phyloP scores from a whole-genome alignment of 2,113 vertebrate genomes.

The Nerophis lumbriciformis region DNA sequence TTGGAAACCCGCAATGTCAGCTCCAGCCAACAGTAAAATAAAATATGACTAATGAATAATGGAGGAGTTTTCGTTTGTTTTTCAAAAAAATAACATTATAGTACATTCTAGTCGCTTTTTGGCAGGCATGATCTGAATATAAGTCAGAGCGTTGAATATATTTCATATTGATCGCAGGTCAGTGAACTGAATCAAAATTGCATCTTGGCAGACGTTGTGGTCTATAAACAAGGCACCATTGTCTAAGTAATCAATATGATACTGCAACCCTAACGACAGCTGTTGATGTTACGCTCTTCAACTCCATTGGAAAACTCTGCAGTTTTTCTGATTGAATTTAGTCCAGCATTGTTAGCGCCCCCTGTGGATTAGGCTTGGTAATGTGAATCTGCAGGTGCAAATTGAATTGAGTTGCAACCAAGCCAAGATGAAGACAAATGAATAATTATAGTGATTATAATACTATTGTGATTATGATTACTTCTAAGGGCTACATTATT shows the following conservation, averaged over 20 bases:
- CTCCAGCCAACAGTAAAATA: background rate
- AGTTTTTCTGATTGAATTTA: constrained; percentile 3
- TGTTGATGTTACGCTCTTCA: background rate
- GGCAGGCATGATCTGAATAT: background rate
- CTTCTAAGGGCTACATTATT: background rate
- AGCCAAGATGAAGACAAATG: constrained; percentile 2
- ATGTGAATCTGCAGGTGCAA: background rate
- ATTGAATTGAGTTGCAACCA: constrained; percentile 8
- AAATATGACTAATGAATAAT: constrained; percentile 1
- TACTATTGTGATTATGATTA: background rate
- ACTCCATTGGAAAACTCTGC: constrained; percentile 1
- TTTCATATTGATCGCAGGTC: constrained; percentile 5
- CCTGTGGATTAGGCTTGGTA: background rate
- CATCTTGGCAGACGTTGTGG: constrained; percentile 1
- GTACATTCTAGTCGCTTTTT: background rate
- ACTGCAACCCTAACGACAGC: background rate
- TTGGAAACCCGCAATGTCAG: background rate
- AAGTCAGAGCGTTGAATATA: background rate
- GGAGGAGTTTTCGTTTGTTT: background rate
- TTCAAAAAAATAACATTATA: background rate
- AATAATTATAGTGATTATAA: background rate
- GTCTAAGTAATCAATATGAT: background rate
- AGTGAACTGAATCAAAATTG: background rate
- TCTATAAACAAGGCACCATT: background rate
- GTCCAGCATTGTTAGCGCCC: too few species aligned